Base-by-base conservation (phyloP, 2,113 vertebrate species). In the Haemorhous mexicanus region DNA sequence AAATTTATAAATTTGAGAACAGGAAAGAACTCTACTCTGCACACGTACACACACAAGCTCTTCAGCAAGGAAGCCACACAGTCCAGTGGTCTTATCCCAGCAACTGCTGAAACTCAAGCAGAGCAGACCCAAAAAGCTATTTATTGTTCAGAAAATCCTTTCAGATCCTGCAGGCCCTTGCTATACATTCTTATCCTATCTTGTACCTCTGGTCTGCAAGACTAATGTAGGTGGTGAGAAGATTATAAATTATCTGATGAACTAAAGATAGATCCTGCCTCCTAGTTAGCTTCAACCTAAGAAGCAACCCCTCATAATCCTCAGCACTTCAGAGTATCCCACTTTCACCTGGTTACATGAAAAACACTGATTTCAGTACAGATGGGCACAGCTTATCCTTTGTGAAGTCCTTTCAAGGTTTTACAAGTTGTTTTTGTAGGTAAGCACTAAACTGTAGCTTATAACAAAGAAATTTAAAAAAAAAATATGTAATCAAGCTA, bases 1-100 rank as follows among this genome's bases (percentile, higher is more conserved):
- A 56, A 73, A 75, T 61, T 37, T 46, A 41, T 11, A 30, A n/a
- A 14, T 75, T 22, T 35, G 41, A 73, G 62, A 77, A 9, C 49
- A 72, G 33, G n/a, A 61, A 75, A 72, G 8, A 58, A 47, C 22
- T 89, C 2, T 46, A 32, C 6, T 32, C 15, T 20, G 7, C 13
- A 32, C 9, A 13, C 4, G 7, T 11, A 56, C 3, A 52, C 7
- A 12, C 8, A 50, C 1, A 49, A 59, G 3, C 13, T 85, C 5
- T 64, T 76, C 21, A 62, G 3, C 23, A 20, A 77, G 23, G 33
- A 39, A 70, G 10, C 19, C 17, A 21, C 0, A 0, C 1, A 7
- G n/a, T 53, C 13, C 28, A 30, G 10, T 22, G 8, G 2, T 59
- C 47, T 83, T 41, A 64, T n/a, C 21, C 8, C 7, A 58, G 10